phyloP scores from a whole-genome alignment of 1,140 invertebrate genomes.

The Kradibia gibbosae region DNA sequence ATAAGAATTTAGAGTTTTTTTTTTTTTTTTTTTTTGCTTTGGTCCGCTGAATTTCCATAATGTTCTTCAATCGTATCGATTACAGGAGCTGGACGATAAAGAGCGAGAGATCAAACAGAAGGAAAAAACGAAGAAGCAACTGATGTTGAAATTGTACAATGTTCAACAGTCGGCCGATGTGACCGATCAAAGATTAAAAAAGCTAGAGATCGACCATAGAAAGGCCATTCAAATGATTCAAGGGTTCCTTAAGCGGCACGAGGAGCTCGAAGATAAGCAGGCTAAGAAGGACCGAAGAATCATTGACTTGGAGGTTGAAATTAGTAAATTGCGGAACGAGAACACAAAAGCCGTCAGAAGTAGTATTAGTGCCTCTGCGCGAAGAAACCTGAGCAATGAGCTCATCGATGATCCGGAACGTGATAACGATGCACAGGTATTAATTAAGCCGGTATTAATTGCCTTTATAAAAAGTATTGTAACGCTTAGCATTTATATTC shows the following conservation, averaged over 20 bases:
- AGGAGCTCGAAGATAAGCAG: slow-evolving; percentile 58
- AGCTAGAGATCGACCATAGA: slow-evolving; percentile 62
- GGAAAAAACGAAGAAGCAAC: slow-evolving; percentile 63
- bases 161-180: slow-evolving; percentile 57
- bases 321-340: slow-evolving; percentile 59
- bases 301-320: slow-evolving; percentile 59
- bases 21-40: too few species aligned
- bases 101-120: slow-evolving; percentile 59
- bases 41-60: too few species aligned
- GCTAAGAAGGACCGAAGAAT: slow-evolving; percentile 65
- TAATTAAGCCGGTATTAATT: slow-evolving; percentile 42
- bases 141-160: slow-evolving; percentile 63
- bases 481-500: too few species aligned
- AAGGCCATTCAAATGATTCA: slow-evolving; percentile 68
- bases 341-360: slow-evolving; percentile 46
- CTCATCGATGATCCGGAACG: slow-evolving; percentile 60
- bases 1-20: not conserved
- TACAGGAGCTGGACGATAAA: slow-evolving; percentile 65
- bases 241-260: slow-evolving; percentile 64
- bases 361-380: slow-evolving; percentile 44
- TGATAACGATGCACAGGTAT: slow-evolving; percentile 65
- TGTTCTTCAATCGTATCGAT: too few species aligned
- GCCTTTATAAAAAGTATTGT: not conserved
- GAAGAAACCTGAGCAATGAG: slow-evolving; percentile 56
- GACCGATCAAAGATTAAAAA: slow-evolving; percentile 60